Evolutionary conservation across 2,888 invertebrate species (phyloP).

Genomic region (Parnassius smintheus): DNA sequence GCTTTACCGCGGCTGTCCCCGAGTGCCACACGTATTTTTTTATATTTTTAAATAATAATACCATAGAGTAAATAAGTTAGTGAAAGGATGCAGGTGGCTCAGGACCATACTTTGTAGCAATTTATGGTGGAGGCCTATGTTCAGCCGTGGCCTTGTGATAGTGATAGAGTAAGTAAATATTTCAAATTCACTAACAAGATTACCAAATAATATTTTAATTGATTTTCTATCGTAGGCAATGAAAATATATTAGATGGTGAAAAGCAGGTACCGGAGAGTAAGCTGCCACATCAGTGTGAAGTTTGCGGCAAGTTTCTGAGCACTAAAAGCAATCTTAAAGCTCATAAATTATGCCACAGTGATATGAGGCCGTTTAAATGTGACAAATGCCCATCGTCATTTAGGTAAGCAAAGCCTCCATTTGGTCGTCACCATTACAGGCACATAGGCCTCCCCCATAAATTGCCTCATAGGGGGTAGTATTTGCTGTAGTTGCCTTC

Average conservation of each 20-base stretch:
- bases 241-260: constrained; percentile 37
- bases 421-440: background rate
- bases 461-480: too few species aligned
- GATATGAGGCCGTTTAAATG: constrained; percentile 63
- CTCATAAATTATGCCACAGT: constrained; percentile 70
- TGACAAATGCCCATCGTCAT: constrained; percentile 59
- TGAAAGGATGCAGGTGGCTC: too few species aligned
- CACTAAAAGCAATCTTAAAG: constrained; percentile 68
- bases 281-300: constrained; percentile 69
- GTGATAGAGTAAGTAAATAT: too few species aligned
- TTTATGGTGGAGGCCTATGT: too few species aligned
- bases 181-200: background rate
- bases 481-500: too few species aligned
- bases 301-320: constrained; percentile 70
- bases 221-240: constrained; percentile 8
- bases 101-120: too few species aligned
- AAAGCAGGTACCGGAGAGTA: constrained; percentile 44
- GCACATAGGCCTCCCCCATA: background rate
- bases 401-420: constrained; percentile 47
- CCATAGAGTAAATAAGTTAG: too few species aligned
- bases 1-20: too few species aligned
- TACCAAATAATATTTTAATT: background rate
- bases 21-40: too few species aligned
- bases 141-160: too few species aligned
- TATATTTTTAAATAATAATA: too few species aligned